Conservation (phyloP, 2,888 invertebrate genomes). For the Ceratothoa steindachneri region DNA sequence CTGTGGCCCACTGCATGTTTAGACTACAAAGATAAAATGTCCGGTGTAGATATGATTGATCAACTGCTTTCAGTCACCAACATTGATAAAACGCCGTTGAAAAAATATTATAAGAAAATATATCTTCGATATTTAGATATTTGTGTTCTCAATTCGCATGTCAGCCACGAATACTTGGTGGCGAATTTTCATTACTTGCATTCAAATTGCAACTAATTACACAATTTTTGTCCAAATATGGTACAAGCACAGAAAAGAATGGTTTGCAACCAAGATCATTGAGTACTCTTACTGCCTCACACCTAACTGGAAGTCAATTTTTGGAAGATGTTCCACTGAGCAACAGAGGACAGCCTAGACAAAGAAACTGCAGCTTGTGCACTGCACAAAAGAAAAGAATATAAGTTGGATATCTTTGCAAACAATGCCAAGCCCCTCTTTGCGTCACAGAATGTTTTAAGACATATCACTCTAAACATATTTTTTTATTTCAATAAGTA, state of each 20-base stretch:
- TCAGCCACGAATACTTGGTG: no score
- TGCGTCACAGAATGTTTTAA: no score
- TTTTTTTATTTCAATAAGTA: no score
- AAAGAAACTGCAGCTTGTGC: background rate
- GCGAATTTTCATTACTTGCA: no score
- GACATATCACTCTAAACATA: no score
- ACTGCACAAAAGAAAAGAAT: background rate
- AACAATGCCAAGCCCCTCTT: no score
- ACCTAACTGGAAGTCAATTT: background rate
- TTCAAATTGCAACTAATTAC: no score
- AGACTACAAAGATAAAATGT: conserved; percentile 9
- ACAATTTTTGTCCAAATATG: no score
- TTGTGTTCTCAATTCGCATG: conserved; percentile 3
- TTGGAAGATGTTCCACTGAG: background rate
- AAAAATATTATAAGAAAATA: conserved; percentile 14
- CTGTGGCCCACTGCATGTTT: background rate
- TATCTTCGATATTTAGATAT: conserved; percentile 8
- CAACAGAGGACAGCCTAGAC: background rate
- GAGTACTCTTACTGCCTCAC: background rate
- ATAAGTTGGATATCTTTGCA: background rate
- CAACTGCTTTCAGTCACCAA: background rate
- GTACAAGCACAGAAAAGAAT: background rate
- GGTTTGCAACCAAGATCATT: background rate
- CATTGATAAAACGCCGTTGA: background rate
- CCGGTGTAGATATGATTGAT: conserved; percentile 4